These are phyloP conservation scores for Buathra laborator DNA, from an alignment of 2,888 invertebrate genomes.

Conservation along the genomic window DNA sequence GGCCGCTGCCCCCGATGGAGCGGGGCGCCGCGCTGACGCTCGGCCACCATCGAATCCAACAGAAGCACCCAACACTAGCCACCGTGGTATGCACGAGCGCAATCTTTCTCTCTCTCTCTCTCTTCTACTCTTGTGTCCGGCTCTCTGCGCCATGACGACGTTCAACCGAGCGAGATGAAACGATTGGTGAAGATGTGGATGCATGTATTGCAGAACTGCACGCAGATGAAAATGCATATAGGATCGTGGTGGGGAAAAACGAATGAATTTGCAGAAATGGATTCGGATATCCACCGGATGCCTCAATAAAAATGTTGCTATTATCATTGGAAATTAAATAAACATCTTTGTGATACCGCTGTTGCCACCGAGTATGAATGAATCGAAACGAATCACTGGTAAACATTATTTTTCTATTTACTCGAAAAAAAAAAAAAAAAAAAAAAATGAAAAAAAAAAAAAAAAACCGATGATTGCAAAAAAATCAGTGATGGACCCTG, in stretches of 20 bases:
- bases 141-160: conserved; percentile 4
- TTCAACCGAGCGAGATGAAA: conserved; percentile 27
- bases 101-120: conserved; percentile 12
- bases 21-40: conserved; percentile 70
- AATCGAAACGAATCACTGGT: not conserved
- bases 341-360: not conserved
- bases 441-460: no score
- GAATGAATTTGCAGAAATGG: not conserved
- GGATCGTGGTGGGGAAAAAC: not conserved
- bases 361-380: not conserved
- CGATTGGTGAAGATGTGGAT: conserved; percentile 12
- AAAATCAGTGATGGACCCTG: not conserved
- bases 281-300: conserved; percentile 5
- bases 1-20: conserved; percentile 75
- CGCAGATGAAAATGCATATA: conserved; percentile 17
- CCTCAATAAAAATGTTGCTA: not conserved
- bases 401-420: no score
- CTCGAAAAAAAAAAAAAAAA: no score
- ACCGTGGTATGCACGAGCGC: conserved; percentile 52
- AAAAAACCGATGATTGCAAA: no score
- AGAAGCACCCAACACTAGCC: conserved; percentile 60
- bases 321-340: not conserved
- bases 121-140: not conserved
- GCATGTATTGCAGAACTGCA: conserved; percentile 21
- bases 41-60: conserved; percentile 53